A percentile compares a stretch with the other conserved stretches of the same genome.
Evolutionary conservation across 2,888 invertebrate species (phyloP).

Genomic region (Oxyteleia sp.): DNA sequence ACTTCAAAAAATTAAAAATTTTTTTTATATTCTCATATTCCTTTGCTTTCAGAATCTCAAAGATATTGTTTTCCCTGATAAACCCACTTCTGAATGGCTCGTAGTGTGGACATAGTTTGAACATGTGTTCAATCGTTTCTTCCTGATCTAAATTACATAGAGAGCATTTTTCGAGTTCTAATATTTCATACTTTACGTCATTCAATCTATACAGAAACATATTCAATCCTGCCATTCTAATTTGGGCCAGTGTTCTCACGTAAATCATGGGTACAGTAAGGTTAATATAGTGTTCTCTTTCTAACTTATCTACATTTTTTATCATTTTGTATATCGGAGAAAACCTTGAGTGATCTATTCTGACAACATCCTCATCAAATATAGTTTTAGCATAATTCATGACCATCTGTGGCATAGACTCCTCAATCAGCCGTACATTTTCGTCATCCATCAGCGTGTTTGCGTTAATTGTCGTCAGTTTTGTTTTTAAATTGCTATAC

Average conservation of each 20-base stretch:
- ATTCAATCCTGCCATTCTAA: constrained; percentile 6
- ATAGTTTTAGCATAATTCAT: neutral
- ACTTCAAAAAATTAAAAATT: too few species aligned
- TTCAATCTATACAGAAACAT: neutral
- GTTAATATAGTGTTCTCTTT: neutral
- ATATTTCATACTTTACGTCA: neutral
- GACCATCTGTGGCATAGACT: neutral
- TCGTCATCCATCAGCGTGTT: neutral
- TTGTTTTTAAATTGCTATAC: neutral
- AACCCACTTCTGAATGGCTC: neutral
- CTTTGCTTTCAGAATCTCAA: neutral
- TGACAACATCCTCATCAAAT: neutral
- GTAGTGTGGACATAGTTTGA: constrained; percentile 2
- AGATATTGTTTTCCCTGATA: neutral
- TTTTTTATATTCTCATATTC: neutral
- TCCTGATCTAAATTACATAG: constrained; percentile 5
- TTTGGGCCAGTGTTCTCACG: too few species aligned
- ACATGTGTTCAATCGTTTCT: constrained; percentile 19
- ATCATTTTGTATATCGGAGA: constrained; percentile 15
- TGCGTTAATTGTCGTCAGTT: neutral
- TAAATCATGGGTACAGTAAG: neutral
- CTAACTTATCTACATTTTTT: neutral
- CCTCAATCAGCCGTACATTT: neutral
- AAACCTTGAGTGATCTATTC: constrained; percentile 2
- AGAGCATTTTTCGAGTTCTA: neutral